Evolutionary conservation across 2,797 vertebrate genomes (phyloP).

Genomic region (Amblyraja radiata): DNA sequence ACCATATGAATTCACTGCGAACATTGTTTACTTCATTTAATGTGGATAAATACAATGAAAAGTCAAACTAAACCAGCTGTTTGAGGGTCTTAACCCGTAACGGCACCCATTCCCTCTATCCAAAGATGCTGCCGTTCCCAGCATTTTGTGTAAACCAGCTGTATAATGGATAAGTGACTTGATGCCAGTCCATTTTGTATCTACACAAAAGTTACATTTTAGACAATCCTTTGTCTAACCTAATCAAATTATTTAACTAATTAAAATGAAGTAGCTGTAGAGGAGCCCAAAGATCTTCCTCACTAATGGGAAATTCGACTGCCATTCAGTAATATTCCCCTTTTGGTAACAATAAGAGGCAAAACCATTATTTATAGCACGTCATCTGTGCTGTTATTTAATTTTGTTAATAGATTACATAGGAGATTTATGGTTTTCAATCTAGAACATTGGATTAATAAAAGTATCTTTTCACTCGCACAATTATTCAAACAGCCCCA

Average conservation of each 20-base stretch:
- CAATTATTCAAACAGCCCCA: neutral
- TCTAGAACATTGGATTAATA: neutral
- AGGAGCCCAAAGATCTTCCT: neutral
- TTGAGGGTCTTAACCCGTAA: too few species aligned
- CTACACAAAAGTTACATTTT: neutral
- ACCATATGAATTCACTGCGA: neutral
- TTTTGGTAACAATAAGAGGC: neutral
- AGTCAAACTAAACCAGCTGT: neutral
- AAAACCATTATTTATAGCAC: neutral
- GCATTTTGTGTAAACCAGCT: too few species aligned
- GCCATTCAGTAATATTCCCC: neutral
- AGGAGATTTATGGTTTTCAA: neutral
- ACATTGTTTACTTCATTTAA: neutral
- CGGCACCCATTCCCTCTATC: too few species aligned
- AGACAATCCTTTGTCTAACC: neutral
- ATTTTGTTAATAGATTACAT: neutral
- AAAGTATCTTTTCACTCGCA: neutral
- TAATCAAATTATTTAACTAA: neutral
- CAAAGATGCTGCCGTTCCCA: too few species aligned
- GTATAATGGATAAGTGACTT: neutral
- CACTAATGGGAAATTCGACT: neutral
- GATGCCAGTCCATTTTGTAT: neutral
- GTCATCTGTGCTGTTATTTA: neutral
- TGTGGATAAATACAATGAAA: neutral
- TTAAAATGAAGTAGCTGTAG: neutral